Evolutionary conservation across 2,797 vertebrate genomes (phyloP).

Genomic region (Enteromius fasciolatus): DNA sequence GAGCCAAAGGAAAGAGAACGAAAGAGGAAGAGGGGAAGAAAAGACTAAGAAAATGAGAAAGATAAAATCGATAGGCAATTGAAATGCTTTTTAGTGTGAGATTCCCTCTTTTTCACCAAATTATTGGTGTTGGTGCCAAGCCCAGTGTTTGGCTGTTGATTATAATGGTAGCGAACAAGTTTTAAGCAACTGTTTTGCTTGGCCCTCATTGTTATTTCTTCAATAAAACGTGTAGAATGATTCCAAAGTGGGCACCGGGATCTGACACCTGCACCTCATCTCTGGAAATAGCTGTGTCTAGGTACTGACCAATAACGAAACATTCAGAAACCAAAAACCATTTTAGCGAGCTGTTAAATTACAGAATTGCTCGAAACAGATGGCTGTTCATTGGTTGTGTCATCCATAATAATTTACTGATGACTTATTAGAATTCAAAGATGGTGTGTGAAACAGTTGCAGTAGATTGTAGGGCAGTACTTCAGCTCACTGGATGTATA

Average conservation of each 20-base stretch:
- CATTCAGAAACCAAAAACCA: neutral
- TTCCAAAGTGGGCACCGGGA: neutral
- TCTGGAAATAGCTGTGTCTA: neutral
- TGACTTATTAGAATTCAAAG: neutral
- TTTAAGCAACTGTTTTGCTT: neutral
- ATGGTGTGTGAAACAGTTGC: neutral
- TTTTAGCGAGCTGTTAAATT: neutral
- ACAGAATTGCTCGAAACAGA: neutral
- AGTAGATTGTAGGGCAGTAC: neutral
- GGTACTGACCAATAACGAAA: neutral
- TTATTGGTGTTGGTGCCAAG: neutral
- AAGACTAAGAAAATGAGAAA: conserved; percentile 34
- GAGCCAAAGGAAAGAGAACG: conserved; percentile 34
- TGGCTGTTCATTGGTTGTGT: neutral
- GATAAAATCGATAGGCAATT: conserved; percentile 51
- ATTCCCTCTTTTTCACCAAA: conserved; percentile 5
- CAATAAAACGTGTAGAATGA: neutral
- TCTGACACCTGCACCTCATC: neutral
- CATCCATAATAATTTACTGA: neutral
- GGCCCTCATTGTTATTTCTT: neutral
- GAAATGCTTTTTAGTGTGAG: conserved; percentile 39
- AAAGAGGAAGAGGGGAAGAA: conserved; percentile 43
- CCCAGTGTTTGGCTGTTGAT: neutral
- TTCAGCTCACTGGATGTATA: neutral
- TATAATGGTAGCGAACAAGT: neutral